phyloP scores from a whole-genome alignment of 2,113 vertebrate species.

The Nerophis ophidion region DNA sequence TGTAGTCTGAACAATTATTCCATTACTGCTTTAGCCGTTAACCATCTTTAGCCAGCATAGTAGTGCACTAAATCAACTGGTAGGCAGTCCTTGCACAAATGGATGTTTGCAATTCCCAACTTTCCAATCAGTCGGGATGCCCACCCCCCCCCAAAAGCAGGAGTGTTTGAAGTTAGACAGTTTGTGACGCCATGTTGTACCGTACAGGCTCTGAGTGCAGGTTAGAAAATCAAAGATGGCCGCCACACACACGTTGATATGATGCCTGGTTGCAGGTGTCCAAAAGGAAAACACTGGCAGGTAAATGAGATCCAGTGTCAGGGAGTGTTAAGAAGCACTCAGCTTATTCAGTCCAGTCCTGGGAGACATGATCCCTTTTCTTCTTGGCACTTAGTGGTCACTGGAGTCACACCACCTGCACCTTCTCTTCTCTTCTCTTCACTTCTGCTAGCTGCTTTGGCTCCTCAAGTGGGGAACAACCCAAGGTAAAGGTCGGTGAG shows the following conservation, averaged over 20 bases:
- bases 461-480: too few species aligned
- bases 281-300: background rate
- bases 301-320: background rate
- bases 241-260: background rate
- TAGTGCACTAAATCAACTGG: too few species aligned
- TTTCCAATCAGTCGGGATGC: background rate
- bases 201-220: background rate
- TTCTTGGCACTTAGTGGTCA: conserved; percentile 9
- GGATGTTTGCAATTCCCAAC: too few species aligned
- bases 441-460: too few species aligned
- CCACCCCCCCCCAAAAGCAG: background rate
- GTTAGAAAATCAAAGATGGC: background rate
- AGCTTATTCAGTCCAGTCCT: conserved; percentile 8
- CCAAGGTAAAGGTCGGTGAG: too few species aligned
- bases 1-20: too few species aligned
- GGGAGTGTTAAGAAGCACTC: conserved; percentile 6
- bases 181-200: background rate
- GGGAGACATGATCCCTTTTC: conserved; percentile 1
- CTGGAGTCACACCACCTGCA: background rate
- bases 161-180: background rate
- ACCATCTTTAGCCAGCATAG: too few species aligned
- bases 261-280: background rate
- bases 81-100: too few species aligned
- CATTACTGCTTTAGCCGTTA: too few species aligned
- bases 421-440: too few species aligned